These are phyloP conservation scores for Parthenolecanium corni DNA, from an alignment of 2,888 invertebrate genomes.

Conservation along the genomic window DNA sequence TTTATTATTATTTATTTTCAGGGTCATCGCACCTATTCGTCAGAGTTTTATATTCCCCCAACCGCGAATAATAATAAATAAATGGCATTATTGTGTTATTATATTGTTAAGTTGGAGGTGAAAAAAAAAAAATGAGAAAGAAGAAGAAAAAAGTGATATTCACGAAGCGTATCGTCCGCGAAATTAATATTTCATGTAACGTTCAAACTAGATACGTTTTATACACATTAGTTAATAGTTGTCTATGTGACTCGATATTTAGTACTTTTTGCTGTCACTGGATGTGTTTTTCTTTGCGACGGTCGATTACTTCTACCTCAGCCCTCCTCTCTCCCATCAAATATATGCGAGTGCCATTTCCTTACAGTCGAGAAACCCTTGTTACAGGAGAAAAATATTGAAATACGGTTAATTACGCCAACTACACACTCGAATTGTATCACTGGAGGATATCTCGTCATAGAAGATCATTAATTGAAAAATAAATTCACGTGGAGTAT, in stretches of 20 bases:
- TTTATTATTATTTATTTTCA: constrained; percentile 3
- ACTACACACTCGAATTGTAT: too few relatives aligned
- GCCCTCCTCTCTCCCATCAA: too few relatives aligned
- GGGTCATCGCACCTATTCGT: constrained; percentile 24
- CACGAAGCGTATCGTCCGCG: constrained; percentile 24
- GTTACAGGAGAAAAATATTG: too few relatives aligned
- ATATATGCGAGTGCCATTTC: too few relatives aligned
- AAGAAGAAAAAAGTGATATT: constrained; percentile 12
- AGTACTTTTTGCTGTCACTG: too few relatives aligned
- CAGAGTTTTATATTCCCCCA: constrained; percentile 9
- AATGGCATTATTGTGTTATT: constrained; percentile 28
- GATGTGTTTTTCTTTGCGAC: too few relatives aligned
- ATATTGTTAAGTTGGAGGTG: constrained; percentile 16
- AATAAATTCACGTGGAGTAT: too few relatives aligned
- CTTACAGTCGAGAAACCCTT: too few relatives aligned
- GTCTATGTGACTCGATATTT: not conserved
- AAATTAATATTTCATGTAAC: constrained; percentile 28
- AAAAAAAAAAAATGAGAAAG: not conserved
- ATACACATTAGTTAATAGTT: constrained; percentile 1
- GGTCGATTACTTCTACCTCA: too few relatives aligned
- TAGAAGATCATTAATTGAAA: too few relatives aligned
- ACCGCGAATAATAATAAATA: constrained; percentile 11
- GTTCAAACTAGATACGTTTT: constrained; percentile 7
- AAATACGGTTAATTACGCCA: too few relatives aligned
- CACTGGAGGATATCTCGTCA: too few relatives aligned